Percentiles rank a stretch among this genome's conserved stretches.
These are phyloP conservation scores for Leptinotarsa texana DNA, from an alignment of 1,140 invertebrate species.

Conservation along the genomic window DNA sequence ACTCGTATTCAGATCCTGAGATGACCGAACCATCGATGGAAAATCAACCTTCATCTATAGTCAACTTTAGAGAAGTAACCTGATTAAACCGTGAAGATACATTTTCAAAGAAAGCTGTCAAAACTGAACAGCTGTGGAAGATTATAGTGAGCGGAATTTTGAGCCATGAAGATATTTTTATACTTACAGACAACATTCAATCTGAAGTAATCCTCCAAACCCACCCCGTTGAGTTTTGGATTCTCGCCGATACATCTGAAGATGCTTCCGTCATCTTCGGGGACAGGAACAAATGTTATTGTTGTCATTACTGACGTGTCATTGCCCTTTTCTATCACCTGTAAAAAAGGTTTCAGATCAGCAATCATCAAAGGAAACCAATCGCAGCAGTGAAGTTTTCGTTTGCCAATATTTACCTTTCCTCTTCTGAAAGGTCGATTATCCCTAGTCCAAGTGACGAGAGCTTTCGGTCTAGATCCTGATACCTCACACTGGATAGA, in stretches of 20 bases:
- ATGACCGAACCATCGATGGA: too few species aligned
- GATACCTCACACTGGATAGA: slow-evolving; percentile 76
- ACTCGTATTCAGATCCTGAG: too few species aligned
- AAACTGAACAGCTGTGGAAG: too few species aligned
- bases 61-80: too few species aligned
- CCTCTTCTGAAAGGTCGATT: slow-evolving; percentile 72
- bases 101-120: too few species aligned
- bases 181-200: slow-evolving; percentile 88
- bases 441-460: slow-evolving; percentile 80
- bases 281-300: slow-evolving; percentile 76
- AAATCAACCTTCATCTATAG: too few species aligned
- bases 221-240: slow-evolving; percentile 70
- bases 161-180: not conserved
- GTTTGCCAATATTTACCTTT: slow-evolving; percentile 61
- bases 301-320: slow-evolving; percentile 75
- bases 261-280: slow-evolving; percentile 80
- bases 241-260: slow-evolving; percentile 86
- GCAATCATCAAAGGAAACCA: not conserved
- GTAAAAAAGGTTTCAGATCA: slow-evolving; percentile 26
- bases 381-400: not conserved
- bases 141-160: too few species aligned
- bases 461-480: slow-evolving; percentile 82
- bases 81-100: too few species aligned
- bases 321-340: slow-evolving; percentile 68
- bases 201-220: slow-evolving; percentile 77